Percentiles rank a stretch among this genome's conserved stretches.
Conservation (phyloP, 2,113 vertebrate genomes). For the Aplodontia rufa region DNA sequence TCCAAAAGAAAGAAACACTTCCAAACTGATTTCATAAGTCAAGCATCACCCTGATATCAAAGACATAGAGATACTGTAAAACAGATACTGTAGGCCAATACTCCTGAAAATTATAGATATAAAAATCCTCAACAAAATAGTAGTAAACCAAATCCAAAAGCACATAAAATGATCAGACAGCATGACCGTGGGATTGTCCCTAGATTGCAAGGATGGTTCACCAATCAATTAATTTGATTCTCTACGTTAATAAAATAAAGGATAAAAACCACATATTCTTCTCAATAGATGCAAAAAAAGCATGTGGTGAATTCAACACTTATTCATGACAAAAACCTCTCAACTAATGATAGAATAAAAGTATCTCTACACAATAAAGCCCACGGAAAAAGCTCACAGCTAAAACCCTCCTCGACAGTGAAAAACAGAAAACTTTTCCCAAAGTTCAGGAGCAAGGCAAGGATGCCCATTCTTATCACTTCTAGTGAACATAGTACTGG, state of each 20-base stretch:
- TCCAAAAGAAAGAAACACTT: too few relatives aligned
- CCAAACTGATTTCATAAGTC: too few relatives aligned
- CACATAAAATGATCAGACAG: neutral
- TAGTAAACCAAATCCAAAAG: neutral
- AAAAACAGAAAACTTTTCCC: neutral
- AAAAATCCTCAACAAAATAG: neutral
- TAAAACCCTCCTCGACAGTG: neutral
- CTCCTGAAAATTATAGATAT: neutral
- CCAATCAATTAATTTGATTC: neutral
- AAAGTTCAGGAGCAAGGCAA: neutral
- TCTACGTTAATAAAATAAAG: neutral
- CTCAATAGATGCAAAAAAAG: neutral
- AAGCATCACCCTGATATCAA: too few relatives aligned
- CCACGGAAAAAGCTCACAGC: neutral
- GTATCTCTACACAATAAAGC: neutral
- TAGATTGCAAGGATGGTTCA: neutral
- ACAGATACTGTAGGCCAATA: too few relatives aligned
- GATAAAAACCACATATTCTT: neutral
- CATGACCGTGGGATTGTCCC: neutral
- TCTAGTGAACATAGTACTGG: neutral
- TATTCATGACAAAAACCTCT: neutral
- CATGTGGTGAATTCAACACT: neutral
- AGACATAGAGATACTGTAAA: too few relatives aligned
- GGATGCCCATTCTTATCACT: neutral
- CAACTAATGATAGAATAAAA: neutral